Evolutionary conservation across 2,113 vertebrate genomes (phyloP).

Genomic region (Gadus macrocephalus): DNA sequence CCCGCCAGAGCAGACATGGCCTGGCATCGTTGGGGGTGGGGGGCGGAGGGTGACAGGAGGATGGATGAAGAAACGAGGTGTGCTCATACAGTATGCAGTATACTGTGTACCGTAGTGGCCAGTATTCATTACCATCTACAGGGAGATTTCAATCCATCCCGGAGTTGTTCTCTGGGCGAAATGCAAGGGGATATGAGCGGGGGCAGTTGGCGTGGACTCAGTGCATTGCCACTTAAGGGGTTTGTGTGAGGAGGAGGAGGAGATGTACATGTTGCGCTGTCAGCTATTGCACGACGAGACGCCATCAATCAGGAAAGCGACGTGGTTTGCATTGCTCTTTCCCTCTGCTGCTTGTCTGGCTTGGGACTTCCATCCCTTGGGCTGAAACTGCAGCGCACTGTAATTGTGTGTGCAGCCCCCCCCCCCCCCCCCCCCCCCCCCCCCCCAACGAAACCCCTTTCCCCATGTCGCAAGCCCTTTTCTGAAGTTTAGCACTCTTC

Average conservation of each 20-base stretch:
- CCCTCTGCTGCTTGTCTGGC: conserved; percentile 30
- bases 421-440: conserved; percentile 20
- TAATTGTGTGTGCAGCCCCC: conserved; percentile 39
- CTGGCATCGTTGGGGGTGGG: conserved; percentile 43
- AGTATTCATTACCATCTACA: conserved; percentile 14
- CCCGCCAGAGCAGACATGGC: conserved; percentile 60
- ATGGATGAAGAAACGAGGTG: conserved; percentile 12
- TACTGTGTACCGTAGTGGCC: conserved; percentile 11
- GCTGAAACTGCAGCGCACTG: conserved; percentile 61
- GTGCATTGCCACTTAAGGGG: conserved; percentile 46
- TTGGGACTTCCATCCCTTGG: conserved; percentile 28
- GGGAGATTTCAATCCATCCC: too few species aligned
- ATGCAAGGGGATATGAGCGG: conserved; percentile 5
- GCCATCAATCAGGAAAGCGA: conserved; percentile 67
- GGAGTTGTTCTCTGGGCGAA: too few species aligned
- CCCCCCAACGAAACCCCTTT: conserved; percentile 21
- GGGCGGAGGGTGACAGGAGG: conserved; percentile 42
- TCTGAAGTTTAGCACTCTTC: not conserved
- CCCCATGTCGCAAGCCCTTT: conserved; percentile 5
- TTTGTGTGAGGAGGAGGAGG: conserved; percentile 41
- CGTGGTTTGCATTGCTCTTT: conserved; percentile 57
- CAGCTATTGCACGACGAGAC: conserved; percentile 67
- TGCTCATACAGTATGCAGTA: conserved; percentile 21
- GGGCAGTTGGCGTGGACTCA: conserved; percentile 17
- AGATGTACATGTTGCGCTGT: conserved; percentile 69